These are phyloP conservation scores for Oxyscelio sp. DNA, from an alignment of 2,888 invertebrate species.

Conservation along the genomic window DNA sequence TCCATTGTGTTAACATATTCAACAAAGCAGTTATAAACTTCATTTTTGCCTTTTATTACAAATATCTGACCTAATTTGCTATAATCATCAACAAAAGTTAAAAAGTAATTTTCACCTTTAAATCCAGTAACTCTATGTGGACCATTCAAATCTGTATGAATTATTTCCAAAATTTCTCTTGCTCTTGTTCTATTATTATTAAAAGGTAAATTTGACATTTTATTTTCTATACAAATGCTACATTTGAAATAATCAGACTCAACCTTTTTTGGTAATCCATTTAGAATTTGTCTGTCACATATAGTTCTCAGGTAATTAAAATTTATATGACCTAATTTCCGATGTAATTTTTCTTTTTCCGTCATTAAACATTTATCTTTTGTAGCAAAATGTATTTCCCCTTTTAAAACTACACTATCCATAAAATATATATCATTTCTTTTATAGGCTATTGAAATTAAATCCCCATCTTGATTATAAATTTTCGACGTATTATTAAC, in stretches of 20 bases:
- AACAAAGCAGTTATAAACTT: slow-evolving; percentile 50
- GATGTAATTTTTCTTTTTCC: slow-evolving; percentile 75
- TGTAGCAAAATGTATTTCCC: slow-evolving; percentile 1
- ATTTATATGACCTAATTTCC: slow-evolving; percentile 72
- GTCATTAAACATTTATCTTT: slow-evolving; percentile 25
- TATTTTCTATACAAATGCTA: slow-evolving; percentile 8
- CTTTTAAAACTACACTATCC: background rate
- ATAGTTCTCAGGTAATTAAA: slow-evolving; percentile 70
- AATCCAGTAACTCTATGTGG: slow-evolving; percentile 46
- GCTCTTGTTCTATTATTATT: slow-evolving; percentile 59
- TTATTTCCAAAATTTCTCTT: slow-evolving; percentile 37
- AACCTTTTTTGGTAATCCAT: background rate
- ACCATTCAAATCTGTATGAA: slow-evolving; percentile 58
- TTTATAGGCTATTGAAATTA: slow-evolving; percentile 47
- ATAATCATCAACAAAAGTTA: slow-evolving; percentile 68
- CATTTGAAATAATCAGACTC: slow-evolving; percentile 50
- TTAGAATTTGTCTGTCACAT: slow-evolving; percentile 39
- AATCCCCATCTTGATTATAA: slow-evolving; percentile 43
- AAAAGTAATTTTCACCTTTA: slow-evolving; percentile 68
- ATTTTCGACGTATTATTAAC: slow-evolving; percentile 60
- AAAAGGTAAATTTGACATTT: slow-evolving; percentile 67
- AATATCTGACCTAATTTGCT: slow-evolving; percentile 27
- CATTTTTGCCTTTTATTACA: slow-evolving; percentile 29
- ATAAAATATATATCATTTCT: slow-evolving; percentile 28
- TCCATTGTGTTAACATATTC: slow-evolving; percentile 28